A percentile compares a stretch with the other conserved stretches of the same genome.
phyloP scores from a whole-genome alignment of 2,797 vertebrate species.

The Anabacerthia variegaticeps region DNA sequence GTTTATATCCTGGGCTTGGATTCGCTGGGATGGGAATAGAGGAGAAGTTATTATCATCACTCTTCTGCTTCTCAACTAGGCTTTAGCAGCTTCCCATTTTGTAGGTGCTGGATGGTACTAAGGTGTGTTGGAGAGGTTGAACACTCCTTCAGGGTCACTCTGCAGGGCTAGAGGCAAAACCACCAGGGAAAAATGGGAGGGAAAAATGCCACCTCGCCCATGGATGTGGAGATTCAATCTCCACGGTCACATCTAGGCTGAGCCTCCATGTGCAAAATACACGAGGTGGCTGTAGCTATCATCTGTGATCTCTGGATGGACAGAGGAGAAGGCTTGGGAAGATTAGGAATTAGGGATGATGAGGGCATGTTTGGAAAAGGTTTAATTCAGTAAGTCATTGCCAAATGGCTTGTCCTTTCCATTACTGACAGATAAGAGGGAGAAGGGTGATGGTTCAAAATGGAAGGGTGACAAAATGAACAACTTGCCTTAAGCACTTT shows the following conservation, averaged over 20 bases:
- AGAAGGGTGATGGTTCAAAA: background rate
- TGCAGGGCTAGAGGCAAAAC: background rate
- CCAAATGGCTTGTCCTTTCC: slow-evolving; percentile 42
- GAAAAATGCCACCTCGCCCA: background rate
- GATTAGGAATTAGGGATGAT: background rate
- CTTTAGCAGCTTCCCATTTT: background rate
- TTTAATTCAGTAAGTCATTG: slow-evolving; percentile 20
- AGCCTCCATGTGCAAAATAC: rapidly evolving
- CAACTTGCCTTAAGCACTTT: background rate
- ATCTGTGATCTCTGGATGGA: background rate
- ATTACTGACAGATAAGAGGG: background rate
- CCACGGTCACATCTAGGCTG: background rate
- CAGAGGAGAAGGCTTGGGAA: background rate
- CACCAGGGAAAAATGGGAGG: background rate
- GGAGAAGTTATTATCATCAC: background rate
- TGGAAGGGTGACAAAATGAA: slow-evolving; percentile 22
- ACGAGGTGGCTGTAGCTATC: rapidly evolving
- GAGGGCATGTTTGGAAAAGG: background rate
- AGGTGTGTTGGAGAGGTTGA: background rate
- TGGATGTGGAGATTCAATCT: background rate
- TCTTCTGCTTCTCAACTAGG: background rate
- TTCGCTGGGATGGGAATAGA: background rate
- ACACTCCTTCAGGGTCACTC: rapidly evolving
- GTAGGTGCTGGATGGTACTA: background rate
- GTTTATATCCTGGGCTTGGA: background rate